These are phyloP conservation scores for Smutsia gigantea DNA, from an alignment of 2,797 vertebrate genomes.

Conservation along the genomic window DNA sequence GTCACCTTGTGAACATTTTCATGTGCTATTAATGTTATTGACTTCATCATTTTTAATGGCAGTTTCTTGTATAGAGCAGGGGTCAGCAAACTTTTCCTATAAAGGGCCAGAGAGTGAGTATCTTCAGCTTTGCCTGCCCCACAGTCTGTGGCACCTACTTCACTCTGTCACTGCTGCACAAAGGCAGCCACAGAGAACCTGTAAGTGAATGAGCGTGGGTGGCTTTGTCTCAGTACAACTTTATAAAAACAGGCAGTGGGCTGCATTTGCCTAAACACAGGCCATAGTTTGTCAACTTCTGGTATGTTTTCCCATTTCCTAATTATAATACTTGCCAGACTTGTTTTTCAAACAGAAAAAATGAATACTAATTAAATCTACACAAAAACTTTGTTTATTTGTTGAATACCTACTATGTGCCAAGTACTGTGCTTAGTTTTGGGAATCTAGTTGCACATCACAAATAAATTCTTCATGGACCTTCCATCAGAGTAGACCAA, in stretches of 20 bases:
- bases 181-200: background rate
- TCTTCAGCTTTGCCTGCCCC: background rate
- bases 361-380: background rate
- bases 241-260: background rate
- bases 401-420: background rate
- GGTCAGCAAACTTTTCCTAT: background rate
- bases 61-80: background rate
- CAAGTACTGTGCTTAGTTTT: conserved; percentile 7
- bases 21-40: background rate
- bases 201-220: background rate
- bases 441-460: background rate
- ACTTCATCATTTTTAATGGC: background rate
- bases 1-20: background rate
- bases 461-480: background rate
- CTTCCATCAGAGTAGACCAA: background rate
- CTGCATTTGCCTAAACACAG: background rate
- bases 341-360: conserved; percentile 22
- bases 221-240: background rate
- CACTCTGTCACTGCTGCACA: background rate
- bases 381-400: background rate
- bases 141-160: background rate
- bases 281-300: background rate
- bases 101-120: background rate
- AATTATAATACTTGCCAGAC: background rate
- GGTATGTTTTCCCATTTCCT: background rate